A percentile compares a stretch with the other conserved stretches of the same genome.
phyloP scores from a whole-genome alignment of 2,888 invertebrate genomes.

The Lasioglossum marginatum region DNA sequence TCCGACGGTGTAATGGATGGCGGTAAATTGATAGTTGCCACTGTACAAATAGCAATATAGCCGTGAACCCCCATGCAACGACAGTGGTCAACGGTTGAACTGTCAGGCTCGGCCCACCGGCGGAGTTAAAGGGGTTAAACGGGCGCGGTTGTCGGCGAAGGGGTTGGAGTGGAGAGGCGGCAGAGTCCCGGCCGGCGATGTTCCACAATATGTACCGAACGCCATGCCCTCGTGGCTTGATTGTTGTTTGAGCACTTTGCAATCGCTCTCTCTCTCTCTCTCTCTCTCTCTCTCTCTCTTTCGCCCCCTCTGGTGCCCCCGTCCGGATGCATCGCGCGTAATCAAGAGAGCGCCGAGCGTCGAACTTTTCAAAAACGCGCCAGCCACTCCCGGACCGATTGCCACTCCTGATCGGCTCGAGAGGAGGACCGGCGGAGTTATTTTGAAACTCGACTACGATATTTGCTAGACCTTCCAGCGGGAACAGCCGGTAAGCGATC shows the following conservation, averaged over 20 bases:
- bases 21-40: slow-evolving; percentile 78
- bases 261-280: slow-evolving; percentile 35
- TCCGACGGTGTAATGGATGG: slow-evolving; percentile 78
- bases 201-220: slow-evolving; percentile 74
- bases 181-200: slow-evolving; percentile 68
- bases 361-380: slow-evolving; percentile 52
- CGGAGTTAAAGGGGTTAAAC: slow-evolving; percentile 72
- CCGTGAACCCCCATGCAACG: slow-evolving; percentile 54
- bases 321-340: slow-evolving; percentile 54
- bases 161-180: slow-evolving; percentile 23
- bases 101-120: slow-evolving; percentile 54
- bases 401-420: slow-evolving; percentile 20
- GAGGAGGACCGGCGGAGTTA: neutral
- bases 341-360: slow-evolving; percentile 61
- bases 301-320: neutral
- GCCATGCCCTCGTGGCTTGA: slow-evolving; percentile 68
- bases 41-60: slow-evolving; percentile 77
- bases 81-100: slow-evolving; percentile 62
- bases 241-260: slow-evolving; percentile 77
- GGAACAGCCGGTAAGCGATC: neutral
- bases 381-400: slow-evolving; percentile 31
- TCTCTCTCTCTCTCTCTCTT: too few relatives aligned
- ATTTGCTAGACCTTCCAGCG: neutral
- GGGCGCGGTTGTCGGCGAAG: slow-evolving; percentile 48
- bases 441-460: slow-evolving; percentile 12